phyloP scores from a whole-genome alignment of 2,888 invertebrate genomes.

The Drosophila paramelanica region DNA sequence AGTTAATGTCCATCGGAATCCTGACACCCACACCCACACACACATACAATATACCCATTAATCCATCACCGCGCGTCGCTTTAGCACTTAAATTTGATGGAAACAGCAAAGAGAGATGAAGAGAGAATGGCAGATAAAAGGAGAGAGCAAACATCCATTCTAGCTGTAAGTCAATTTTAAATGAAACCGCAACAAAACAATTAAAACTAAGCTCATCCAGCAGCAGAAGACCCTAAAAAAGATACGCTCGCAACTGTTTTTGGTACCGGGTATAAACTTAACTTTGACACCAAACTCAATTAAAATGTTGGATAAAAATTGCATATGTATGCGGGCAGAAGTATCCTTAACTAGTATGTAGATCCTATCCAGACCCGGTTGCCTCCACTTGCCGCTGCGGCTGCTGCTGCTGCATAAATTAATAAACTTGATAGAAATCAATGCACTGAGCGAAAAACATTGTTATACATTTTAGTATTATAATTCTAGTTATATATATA shows the following conservation, averaged over 20 bases:
- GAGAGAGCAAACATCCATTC: not conserved
- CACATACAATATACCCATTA: slow-evolving; percentile 35
- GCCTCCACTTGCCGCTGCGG: not conserved
- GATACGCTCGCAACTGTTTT: slow-evolving; percentile 23
- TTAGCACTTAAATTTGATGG: slow-evolving; percentile 56
- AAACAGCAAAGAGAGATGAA: not conserved
- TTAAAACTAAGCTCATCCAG: slow-evolving; percentile 63
- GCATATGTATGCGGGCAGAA: slow-evolving; percentile 61
- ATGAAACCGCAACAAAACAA: slow-evolving; percentile 76
- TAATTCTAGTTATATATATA: too few species aligned
- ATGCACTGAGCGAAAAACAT: too few species aligned
- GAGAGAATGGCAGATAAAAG: too few species aligned
- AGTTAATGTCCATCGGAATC: slow-evolving; percentile 33
- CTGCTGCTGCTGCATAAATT: slow-evolving; percentile 63
- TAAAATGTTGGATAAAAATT: slow-evolving; percentile 73
- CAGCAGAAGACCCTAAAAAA: slow-evolving; percentile 9
- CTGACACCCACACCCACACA: slow-evolving; percentile 11
- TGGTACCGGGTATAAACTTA: slow-evolving; percentile 63
- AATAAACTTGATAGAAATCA: slow-evolving; percentile 70
- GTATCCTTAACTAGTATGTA: slow-evolving; percentile 52
- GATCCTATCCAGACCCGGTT: slow-evolving; percentile 16
- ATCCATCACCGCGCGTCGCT: slow-evolving; percentile 51
- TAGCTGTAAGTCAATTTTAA: slow-evolving; percentile 68
- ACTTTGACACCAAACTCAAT: slow-evolving; percentile 76
- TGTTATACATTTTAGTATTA: too few species aligned